Conservation (phyloP, 2,113 vertebrate genomes). For the Dasyprocta punctata region DNA sequence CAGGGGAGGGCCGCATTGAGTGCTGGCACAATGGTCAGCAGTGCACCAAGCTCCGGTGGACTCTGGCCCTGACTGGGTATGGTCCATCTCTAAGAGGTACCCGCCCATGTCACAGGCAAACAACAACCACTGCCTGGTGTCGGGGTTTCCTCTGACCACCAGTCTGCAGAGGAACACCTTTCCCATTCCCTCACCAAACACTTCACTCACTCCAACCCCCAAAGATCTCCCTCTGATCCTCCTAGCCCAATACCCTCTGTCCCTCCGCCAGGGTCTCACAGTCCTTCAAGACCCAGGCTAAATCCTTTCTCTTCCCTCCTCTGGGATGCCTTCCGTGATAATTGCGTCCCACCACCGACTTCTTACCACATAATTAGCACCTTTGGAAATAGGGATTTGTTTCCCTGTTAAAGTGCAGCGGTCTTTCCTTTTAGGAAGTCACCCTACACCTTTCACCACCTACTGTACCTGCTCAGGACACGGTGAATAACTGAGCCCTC, state of each 20-base stretch:
- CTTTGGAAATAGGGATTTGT: background rate
- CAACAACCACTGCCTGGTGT: no score
- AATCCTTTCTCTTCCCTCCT: background rate
- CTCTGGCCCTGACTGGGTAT: background rate
- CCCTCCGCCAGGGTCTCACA: background rate
- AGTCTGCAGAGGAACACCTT: no score
- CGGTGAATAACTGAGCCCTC: background rate
- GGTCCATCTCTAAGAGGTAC: background rate
- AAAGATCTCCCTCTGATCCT: background rate
- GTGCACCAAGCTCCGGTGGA: rapidly evolving
- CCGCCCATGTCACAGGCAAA: rapidly evolving
- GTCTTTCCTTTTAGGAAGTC: constrained; percentile 6
- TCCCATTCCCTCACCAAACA: rapidly evolving
- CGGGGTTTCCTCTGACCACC: background rate
- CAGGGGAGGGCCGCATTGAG: background rate
- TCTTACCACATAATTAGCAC: background rate
- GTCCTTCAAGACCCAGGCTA: background rate
- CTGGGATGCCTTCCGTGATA: background rate
- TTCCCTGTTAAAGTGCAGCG: background rate
- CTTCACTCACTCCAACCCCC: rapidly evolving
- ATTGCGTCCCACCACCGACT: background rate
- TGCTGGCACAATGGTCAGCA: background rate
- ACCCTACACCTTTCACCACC: background rate
- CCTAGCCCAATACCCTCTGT: background rate
- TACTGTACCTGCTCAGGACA: background rate